Base-by-base conservation (phyloP, 2,797 vertebrate genomes). In the Brachymystax lenok region DNA sequence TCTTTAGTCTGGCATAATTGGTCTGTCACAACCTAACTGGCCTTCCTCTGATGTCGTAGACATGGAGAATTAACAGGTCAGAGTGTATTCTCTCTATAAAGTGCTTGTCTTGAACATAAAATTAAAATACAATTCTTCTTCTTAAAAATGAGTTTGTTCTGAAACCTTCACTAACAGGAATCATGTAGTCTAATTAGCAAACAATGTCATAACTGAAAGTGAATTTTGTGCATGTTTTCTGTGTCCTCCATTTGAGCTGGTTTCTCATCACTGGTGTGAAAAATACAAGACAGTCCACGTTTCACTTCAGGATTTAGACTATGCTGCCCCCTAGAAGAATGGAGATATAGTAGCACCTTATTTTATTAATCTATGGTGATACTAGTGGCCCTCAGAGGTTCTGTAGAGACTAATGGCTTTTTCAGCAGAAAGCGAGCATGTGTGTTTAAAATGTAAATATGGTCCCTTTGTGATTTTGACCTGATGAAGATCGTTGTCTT, bases 281-380 rank as follows among this genome's bases (percentile, higher is more conserved):
- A 24, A 50, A 52, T 46, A 17, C 46, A 46, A 24, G 46, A 50
- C 24, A 12, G 28, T 16, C 1, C 27, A 33, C 28, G 3, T 13
- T 19, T 69, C 16, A 28, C 46, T 13, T 21, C 8, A 46, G 1
- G 12, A 70, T 33, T 70, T 35, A 46, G 69, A n/a, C 66, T 46
- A 71, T 51, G 16, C 16, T 61, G n/a, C 75, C 68, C 51, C 30
- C 75, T 76, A 70, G 75, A 28, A 68, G 74, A 76, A 27, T 10
- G 10, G 3, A 63, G 3, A 12, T 63, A 27, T 63, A 12, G 21
- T 63, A 63, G 21, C 59, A 13, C 21, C 59, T 63, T 63, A 2
- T 24, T 63, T 27, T 24, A 63, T 63, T 46, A 46, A 13, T 12
- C 1, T 13, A 12, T 4, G 1, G 21, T 61, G 56, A n/a, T 21